These are phyloP conservation scores for crab-eating macaque (Macaca fascicularis) DNA, from an alignment of 2,113 vertebrate species.

Conservation along the genomic window T2T-MFA8v1.1 NC_088381.1:55181001-55181500, in stretches of 20 bases:
- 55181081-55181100: background rate
- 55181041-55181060: background rate
- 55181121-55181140: no score
- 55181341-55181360: background rate
- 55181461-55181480: background rate
- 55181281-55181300: background rate
- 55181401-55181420: background rate
- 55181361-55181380: background rate
- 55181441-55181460: background rate
- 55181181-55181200: background rate
- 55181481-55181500: background rate
- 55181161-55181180: fast-evolving
- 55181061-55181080: background rate
- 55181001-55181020: background rate
- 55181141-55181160: background rate
- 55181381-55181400: background rate
- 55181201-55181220: background rate
- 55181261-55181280: background rate
- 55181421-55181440: background rate
- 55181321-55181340: background rate
- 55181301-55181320: background rate
- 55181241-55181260: background rate
- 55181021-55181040: background rate
- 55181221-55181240: background rate
- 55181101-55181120: background rate